Percentiles rank a stretch among this genome's conserved stretches.
phyloP scores from a whole-genome alignment of 2,888 invertebrate genomes.

The Drosophila neutralis region DNA sequence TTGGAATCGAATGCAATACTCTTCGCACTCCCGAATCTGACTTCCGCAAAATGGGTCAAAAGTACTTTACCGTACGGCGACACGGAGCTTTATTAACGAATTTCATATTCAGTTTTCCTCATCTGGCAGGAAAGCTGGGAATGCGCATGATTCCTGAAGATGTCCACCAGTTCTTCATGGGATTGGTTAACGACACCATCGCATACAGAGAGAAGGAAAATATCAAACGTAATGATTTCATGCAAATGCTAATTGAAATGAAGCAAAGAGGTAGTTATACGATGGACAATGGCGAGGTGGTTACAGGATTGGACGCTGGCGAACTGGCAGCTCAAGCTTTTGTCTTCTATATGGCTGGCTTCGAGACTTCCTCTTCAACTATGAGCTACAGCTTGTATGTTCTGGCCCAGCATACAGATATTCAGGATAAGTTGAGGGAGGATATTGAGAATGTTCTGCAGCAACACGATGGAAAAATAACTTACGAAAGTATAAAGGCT shows the following conservation, averaged over 20 bases:
- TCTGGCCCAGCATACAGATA: too few species aligned
- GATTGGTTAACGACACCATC: slow-evolving; percentile 83
- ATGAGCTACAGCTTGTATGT: too few species aligned
- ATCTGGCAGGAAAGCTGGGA: slow-evolving; percentile 64
- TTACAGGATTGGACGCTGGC: slow-evolving; percentile 75
- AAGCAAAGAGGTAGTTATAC: slow-evolving; percentile 72
- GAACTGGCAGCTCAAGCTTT: slow-evolving; percentile 86
- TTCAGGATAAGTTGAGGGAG: too few species aligned
- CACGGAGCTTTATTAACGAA: too few species aligned
- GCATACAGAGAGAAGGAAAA: slow-evolving; percentile 81
- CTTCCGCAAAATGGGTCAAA: slow-evolving; percentile 76
- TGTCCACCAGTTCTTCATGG: slow-evolving; percentile 80
- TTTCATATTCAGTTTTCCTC: slow-evolving; percentile 60
- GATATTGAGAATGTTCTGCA: slow-evolving; percentile 81
- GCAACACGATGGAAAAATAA: slow-evolving; percentile 83
- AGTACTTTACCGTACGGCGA: slow-evolving; percentile 3
- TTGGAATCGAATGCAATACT: slow-evolving; percentile 85
- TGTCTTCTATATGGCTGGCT: slow-evolving; percentile 86
- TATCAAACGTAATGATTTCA: slow-evolving; percentile 85
- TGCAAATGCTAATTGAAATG: slow-evolving; percentile 85
- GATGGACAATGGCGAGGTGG: slow-evolving; percentile 69
- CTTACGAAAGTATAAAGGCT: slow-evolving; percentile 82
- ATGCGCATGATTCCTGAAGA: slow-evolving; percentile 67
- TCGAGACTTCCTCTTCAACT: slow-evolving; percentile 86
- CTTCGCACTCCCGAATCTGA: slow-evolving; percentile 80